phyloP scores from a whole-genome alignment of 2,888 invertebrate genomes.

The Orchesella flavescens region DNA sequence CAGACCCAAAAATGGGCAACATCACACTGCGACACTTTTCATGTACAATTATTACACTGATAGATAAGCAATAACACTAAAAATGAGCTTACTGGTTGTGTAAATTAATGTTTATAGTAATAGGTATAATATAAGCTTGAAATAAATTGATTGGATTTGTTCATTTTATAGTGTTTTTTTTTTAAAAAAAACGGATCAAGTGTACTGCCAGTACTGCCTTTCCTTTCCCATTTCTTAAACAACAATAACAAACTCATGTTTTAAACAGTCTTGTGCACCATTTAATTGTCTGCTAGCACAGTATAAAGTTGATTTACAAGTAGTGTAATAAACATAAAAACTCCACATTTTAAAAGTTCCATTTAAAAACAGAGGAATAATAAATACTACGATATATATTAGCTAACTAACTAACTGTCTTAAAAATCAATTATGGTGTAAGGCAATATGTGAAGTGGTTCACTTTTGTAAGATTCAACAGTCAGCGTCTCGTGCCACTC shows the following conservation, averaged over 20 bases:
- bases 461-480: conserved; percentile 83
- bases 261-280: conserved; percentile 61
- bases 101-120: too few relatives aligned
- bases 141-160: too few relatives aligned
- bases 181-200: too few relatives aligned
- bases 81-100: too few relatives aligned
- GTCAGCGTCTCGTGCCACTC: conserved; percentile 94
- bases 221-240: too few relatives aligned
- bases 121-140: too few relatives aligned
- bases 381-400: conserved; percentile 24
- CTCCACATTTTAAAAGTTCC: background rate
- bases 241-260: background rate
- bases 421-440: conserved; percentile 95
- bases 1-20: too few relatives aligned
- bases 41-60: too few relatives aligned
- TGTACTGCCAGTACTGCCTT: too few relatives aligned
- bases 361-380: conserved; percentile 12
- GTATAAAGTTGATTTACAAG: conserved; percentile 15
- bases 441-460: conserved; percentile 92
- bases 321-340: conserved; percentile 27
- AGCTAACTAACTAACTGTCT: conserved; percentile 20
- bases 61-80: too few relatives aligned
- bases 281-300: conserved; percentile 60
- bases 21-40: too few relatives aligned
- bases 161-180: too few relatives aligned